These are phyloP conservation scores for Hyposmocoma kahamanoa DNA, from an alignment of 1,140 invertebrate species.

Conservation along the genomic window DNA sequence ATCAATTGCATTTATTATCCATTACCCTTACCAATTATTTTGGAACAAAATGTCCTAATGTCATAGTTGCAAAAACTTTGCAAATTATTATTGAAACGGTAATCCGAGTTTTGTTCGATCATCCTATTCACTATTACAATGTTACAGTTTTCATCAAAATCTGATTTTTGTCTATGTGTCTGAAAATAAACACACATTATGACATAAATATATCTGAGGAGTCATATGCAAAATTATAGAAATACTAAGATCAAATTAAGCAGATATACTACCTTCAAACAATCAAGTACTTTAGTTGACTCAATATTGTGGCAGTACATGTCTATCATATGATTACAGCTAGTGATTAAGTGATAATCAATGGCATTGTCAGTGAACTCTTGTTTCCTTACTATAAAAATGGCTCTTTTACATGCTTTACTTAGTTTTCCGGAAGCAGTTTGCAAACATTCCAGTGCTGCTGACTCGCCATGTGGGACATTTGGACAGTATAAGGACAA, in stretches of 20 bases:
- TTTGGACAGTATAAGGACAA: constrained; percentile 83
- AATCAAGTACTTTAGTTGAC: constrained; percentile 80
- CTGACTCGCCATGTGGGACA: constrained; percentile 81
- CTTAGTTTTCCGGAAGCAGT: constrained; percentile 80
- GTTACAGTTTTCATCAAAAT: constrained; percentile 91
- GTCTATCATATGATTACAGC: constrained; percentile 89
- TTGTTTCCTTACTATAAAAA: constrained; percentile 90
- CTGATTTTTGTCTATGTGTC: constrained; percentile 84
- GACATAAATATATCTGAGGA: constrained; percentile 1
- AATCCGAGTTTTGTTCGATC: constrained; percentile 94
- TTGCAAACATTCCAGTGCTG: constrained; percentile 92
- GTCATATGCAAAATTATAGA: not conserved
- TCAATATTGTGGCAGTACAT: constrained; percentile 84
- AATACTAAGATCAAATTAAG: not conserved
- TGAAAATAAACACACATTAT: too few species aligned
- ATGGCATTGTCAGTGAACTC: constrained; percentile 89
- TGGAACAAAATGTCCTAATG: constrained; percentile 82
- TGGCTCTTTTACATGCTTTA: constrained; percentile 81
- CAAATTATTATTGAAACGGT: constrained; percentile 91
- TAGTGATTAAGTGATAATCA: constrained; percentile 88
- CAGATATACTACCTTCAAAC: constrained; percentile 75
- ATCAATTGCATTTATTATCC: not conserved
- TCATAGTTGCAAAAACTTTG: constrained; percentile 85
- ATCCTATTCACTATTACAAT: constrained; percentile 90
- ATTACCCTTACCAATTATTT: constrained; percentile 75